Percentiles rank a stretch among this genome's conserved stretches.
Evolutionary conservation across 2,797 vertebrate genomes (phyloP).

Genomic region (Malurus leucopterus): DNA sequence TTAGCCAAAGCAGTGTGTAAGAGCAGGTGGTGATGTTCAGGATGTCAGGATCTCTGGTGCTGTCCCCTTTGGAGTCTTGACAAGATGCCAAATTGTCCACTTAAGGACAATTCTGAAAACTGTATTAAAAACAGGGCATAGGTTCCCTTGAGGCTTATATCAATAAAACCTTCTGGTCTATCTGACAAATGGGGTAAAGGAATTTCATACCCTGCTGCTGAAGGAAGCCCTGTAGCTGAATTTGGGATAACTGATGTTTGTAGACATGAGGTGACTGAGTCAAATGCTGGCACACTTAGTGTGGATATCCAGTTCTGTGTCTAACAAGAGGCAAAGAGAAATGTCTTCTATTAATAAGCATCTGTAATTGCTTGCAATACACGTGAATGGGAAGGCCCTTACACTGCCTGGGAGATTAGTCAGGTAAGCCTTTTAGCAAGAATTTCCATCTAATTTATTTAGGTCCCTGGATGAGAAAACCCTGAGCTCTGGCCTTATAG

Average conservation of each 20-base stretch:
- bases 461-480: background rate
- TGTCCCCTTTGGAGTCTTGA: background rate
- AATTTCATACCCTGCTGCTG: background rate
- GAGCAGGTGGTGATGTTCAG: background rate
- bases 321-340: background rate
- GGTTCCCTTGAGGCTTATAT: background rate
- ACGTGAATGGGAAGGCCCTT: background rate
- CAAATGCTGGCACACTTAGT: background rate
- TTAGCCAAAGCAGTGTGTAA: background rate
- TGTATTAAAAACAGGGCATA: background rate
- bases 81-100: background rate
- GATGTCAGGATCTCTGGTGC: background rate
- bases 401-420: background rate
- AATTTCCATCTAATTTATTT: conserved; percentile 16
- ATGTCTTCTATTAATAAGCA: background rate
- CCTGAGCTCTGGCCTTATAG: background rate
- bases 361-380: background rate
- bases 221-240: background rate
- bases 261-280: background rate
- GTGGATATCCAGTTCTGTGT: background rate
- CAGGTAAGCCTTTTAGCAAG: conserved; percentile 28
- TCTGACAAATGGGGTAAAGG: background rate
- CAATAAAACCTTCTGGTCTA: background rate
- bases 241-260: background rate
- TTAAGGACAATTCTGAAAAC: background rate